A percentile compares a stretch with the other conserved stretches of the same genome.
Evolutionary conservation across 2,113 vertebrate genomes (phyloP).

Genomic region (Rhabdornis inornatus): DNA sequence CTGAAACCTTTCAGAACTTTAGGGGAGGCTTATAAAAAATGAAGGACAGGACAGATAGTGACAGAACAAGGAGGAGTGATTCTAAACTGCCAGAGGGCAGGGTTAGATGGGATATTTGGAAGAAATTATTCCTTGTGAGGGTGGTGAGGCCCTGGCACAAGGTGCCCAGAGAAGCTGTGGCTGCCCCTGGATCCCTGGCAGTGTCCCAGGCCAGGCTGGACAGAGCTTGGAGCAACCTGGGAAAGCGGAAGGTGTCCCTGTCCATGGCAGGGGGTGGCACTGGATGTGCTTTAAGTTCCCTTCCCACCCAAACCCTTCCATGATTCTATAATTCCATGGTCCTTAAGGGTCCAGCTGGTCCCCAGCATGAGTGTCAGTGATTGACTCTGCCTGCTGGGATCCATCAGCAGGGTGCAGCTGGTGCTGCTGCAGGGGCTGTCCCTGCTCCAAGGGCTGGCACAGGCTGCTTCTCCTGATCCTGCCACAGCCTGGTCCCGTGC

Average conservation of each 20-base stretch:
- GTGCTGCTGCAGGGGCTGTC: not conserved
- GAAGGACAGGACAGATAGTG: not conserved
- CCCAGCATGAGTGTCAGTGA: rapidly evolving
- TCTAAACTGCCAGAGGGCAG: not conserved
- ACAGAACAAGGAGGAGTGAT: not conserved
- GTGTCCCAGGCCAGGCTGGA: not conserved
- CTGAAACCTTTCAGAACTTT: not conserved
- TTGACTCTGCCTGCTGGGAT: not conserved
- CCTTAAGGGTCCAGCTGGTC: not conserved
- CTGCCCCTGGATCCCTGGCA: not conserved
- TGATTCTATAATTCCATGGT: not conserved
- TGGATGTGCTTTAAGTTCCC: not conserved
- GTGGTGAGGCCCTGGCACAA: not conserved
- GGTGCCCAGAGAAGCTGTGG: not conserved
- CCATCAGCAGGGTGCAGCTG: not conserved
- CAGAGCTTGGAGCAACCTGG: rapidly evolving
- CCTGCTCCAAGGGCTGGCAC: not conserved
- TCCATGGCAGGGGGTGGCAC: rapidly evolving
- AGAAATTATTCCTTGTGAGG: not conserved
- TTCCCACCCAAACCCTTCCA: not conserved
- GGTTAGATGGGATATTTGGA: not conserved
- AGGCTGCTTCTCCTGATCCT: not conserved
- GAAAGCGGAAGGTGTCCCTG: rapidly evolving
- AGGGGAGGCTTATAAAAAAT: not conserved
- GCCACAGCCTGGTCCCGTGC: not conserved